Evolutionary conservation across 2,797 vertebrate genomes (phyloP).

Genomic region (Nasua narica): DNA sequence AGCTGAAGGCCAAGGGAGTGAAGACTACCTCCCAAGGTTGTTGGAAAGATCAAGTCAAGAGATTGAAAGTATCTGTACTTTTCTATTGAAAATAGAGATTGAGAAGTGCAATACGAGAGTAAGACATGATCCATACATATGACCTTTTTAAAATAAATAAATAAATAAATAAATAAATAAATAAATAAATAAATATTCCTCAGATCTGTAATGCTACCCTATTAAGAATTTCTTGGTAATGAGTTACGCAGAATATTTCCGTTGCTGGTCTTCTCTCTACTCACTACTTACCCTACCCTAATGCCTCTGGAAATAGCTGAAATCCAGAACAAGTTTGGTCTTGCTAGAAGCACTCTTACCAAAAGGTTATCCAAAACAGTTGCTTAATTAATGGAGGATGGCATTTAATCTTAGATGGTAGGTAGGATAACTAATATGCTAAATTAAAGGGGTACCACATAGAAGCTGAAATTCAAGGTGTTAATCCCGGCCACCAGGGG

Average conservation of each 20-base stretch:
- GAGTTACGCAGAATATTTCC: neutral
- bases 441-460: neutral
- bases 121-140: neutral
- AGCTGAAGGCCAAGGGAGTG: neutral
- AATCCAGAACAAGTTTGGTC: neutral
- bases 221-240: neutral
- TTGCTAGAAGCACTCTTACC: neutral
- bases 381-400: neutral
- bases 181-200: neutral
- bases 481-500: neutral
- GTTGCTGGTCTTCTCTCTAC: neutral
- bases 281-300: neutral
- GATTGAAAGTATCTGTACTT: neutral
- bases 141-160: neutral
- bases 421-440: neutral
- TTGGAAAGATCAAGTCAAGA: neutral
- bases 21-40: neutral
- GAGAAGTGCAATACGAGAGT: neutral
- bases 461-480: neutral
- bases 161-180: too few species aligned
- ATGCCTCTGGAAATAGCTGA: neutral
- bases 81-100: too few species aligned
- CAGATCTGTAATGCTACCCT: neutral
- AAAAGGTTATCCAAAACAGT: neutral
- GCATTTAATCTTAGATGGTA: neutral